Base-by-base conservation (phyloP, 2,113 vertebrate species). In the Gallinago media region DNA sequence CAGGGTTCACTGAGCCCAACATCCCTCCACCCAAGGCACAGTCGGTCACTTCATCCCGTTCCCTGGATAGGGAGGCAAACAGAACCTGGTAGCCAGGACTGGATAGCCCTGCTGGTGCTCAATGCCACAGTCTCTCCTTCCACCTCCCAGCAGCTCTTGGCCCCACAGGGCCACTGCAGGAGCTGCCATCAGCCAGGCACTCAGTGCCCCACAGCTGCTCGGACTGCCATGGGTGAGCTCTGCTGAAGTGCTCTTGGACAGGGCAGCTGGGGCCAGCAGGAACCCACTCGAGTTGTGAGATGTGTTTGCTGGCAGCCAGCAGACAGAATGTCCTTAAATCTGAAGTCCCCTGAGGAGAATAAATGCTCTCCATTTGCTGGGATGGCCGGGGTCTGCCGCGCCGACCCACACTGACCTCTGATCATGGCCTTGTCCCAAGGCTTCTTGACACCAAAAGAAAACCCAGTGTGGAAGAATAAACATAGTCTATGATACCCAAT, bases 391-490 rank as follows among this genome's bases (percentile, higher is more conserved):
- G 70, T 63, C 88, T 54, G 75, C 74, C 26, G 54, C 1, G 1
- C 59, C 5, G 14, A 1, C n/a, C 79, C 74, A 25, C 40, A 2
- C 11, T 88, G 92, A 85, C 85, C 75, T 72, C 87, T 81, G 87
- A 50, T 63, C 72, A 1, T 61, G 83, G 89, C 94, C 89, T 89
- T 56, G 61, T 50, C 93, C 91, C 87, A 20, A 20, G 44, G 86
- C 56, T 89, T 82, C 70, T 56, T 88, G 84, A 96, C 94, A 96
- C 72, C 26, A 6, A 72, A 77, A 72, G 66, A 87, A 82, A 91
- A n/a, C 31, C 70, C 80, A 79, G 4, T 2, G 70, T 52, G 84
- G 68, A 91, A 32, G 67, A 62, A 25, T 68, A 94, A 96, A 96
- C 88, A 96, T 42, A 42, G 56, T 19, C 79, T 2, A 1, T 12